Evolutionary conservation across 2,888 invertebrate genomes (phyloP).

Genomic region (Gastracanthus pulcherrimus): DNA sequence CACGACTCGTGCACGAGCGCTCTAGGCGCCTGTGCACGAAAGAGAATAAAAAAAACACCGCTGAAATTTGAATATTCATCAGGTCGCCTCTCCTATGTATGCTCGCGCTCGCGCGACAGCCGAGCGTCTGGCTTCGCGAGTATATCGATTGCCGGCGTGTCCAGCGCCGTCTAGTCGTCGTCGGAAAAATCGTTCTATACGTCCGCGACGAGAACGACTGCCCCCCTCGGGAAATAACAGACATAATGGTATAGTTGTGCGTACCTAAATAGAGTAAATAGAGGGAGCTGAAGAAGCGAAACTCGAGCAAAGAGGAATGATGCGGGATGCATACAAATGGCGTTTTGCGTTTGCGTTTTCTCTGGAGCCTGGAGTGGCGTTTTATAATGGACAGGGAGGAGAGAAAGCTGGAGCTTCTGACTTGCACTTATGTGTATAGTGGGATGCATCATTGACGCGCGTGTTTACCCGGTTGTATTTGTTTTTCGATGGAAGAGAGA

Average conservation of each 20-base stretch:
- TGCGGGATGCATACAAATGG: background rate
- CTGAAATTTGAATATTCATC: slow-evolving; percentile 13
- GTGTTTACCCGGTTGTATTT: background rate
- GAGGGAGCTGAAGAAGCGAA: background rate
- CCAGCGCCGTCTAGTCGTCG: background rate
- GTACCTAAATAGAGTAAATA: background rate
- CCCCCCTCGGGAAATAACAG: slow-evolving; percentile 25
- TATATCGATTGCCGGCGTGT: background rate
- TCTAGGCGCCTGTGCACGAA: background rate
- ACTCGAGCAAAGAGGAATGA: background rate
- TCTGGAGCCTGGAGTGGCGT: background rate
- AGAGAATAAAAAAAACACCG: background rate
- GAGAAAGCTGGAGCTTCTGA: too few relatives aligned
- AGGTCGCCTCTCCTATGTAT: background rate
- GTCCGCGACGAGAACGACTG: slow-evolving; percentile 1
- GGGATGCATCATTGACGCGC: background rate
- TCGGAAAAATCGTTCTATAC: slow-evolving; percentile 1
- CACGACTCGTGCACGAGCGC: background rate
- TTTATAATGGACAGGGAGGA: slow-evolving; percentile 2
- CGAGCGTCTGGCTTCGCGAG: background rate
- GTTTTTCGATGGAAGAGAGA: background rate
- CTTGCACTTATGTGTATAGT: too few relatives aligned
- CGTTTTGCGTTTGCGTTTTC: background rate
- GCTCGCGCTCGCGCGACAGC: background rate
- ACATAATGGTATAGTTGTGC: background rate